Evolutionary conservation across 1,140 invertebrate genomes (phyloP).

Genomic region (Ericerus pela): DNA sequence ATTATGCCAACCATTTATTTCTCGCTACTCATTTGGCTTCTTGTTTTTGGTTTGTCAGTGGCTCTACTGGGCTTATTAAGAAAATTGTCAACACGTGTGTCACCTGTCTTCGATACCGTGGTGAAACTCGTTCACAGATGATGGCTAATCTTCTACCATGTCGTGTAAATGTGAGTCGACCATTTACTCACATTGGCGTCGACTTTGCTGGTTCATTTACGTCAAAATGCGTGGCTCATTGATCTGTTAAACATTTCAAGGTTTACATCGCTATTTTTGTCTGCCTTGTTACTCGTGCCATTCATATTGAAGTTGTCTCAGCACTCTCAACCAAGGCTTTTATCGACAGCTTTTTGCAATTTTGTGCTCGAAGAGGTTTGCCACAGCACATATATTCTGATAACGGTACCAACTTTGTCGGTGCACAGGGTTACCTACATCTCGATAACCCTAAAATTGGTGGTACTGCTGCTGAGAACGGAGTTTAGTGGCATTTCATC

Average conservation of each 20-base stretch:
- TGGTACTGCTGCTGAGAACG: background rate
- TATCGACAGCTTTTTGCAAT: conserved; percentile 29
- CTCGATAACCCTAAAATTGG: too few species aligned
- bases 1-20: conserved; percentile 24
- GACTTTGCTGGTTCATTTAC: conserved; percentile 32
- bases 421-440: background rate
- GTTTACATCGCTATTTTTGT: conserved; percentile 32
- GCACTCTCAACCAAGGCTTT: conserved; percentile 30
- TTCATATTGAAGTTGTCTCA: conserved; percentile 32
- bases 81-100: conserved; percentile 23
- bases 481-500: conserved; percentile 1
- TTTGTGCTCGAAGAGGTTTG: conserved; percentile 29
- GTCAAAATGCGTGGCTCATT: too few species aligned
- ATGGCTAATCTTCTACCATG: conserved; percentile 28
- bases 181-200: conserved; percentile 28
- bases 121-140: conserved; percentile 15
- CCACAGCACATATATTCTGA: conserved; percentile 27
- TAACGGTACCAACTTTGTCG: conserved; percentile 23
- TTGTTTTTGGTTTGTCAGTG: conserved; percentile 26
- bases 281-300: conserved; percentile 31
- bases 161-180: conserved; percentile 21
- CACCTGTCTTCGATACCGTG: conserved; percentile 20
- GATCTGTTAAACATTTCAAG: conserved; percentile 26
- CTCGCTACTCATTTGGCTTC: conserved; percentile 20
- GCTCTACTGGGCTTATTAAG: conserved; percentile 20